Base-by-base conservation (phyloP, 2,888 invertebrate species). In the Acrocyrtus sp. region DNA sequence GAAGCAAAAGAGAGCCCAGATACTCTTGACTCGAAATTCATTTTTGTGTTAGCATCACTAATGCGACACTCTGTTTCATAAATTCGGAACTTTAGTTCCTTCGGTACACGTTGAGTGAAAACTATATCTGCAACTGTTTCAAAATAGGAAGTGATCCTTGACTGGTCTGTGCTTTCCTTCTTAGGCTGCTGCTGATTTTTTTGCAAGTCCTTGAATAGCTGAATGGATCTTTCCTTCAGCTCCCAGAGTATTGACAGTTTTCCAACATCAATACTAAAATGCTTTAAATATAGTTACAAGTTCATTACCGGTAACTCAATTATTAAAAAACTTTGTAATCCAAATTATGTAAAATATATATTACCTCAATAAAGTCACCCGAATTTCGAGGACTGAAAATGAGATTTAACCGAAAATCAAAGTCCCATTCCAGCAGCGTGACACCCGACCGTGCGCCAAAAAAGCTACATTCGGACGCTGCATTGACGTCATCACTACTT, bases 41-140 rank as follows among this genome's bases (percentile, higher is more conserved):
- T 76, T 39, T 77, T 75, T 2, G 78, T 75, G 8, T 76, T 76
- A 34, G 73, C 68, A 53, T 78, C 80, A 21, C 74, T 74, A 34
- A 80, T 81, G 54, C 76, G 72, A 50, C 81, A 81, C 51, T 81
- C 80, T 0, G 81, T 81, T 63, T 81, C 81, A 51, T 77, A 81
- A 39, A 81, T 80, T 27, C 81, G 50, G 34, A 81, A 78, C 62
- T 80, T 79, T 12, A 80, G 61, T 72, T 81, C 80, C 81, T 81
- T 81, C 53, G 81, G 81, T 45, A 81, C 74, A 21, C 74, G 74
- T 57, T 81, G 81, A 0, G 77, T 77, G 50, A 80, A 75, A 10
- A 80, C 73, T 43, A 80, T 56, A 41, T 80, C 78, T 66, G 80
- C 81, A 1, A 79, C 12, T 57, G 58, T 77, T 22, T 75, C 72